Evolutionary conservation across 1,140 invertebrate species (phyloP), one percentile per base, ranked within the genome.

Genomic region (Lasaia peninsularis): DNA sequence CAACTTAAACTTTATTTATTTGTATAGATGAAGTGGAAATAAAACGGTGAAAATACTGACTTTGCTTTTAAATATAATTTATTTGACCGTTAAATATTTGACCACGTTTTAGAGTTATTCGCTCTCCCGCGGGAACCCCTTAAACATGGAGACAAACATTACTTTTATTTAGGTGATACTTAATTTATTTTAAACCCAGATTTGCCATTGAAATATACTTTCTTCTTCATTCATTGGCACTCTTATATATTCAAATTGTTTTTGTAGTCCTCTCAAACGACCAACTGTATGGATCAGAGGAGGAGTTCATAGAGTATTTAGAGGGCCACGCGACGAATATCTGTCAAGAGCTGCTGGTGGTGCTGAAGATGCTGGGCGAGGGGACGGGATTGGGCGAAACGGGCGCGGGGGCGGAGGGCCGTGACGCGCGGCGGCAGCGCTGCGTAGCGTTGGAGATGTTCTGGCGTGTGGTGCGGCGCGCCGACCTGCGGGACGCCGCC

Each of bases 181-280:
- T n/a, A n/a, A n/a, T n/a, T n/a, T n/a, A n/a, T n/a, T n/a, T n/a
- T n/a, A n/a, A n/a, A n/a, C n/a, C n/a, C n/a, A n/a, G n/a, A n/a
- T n/a, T n/a, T n/a, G n/a, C n/a, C n/a, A n/a, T n/a, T n/a, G n/a
- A n/a, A n/a, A n/a, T n/a, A n/a, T n/a, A n/a, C n/a, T n/a, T n/a
- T n/a, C n/a, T n/a, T n/a, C n/a, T n/a, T n/a, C n/a, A n/a, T n/a
- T n/a, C n/a, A n/a, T n/a, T n/a, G n/a, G 32, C 33, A 49, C 11
- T 40, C 33, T 53, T 44, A 31, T n/a, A 58, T 1, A 52, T 40
- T 32, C 5, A 40, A 35, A 9, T 24, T 48, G 16, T 51, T 35
- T 9, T 37, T 28, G 80, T 87, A 96, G 96, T 98, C 52, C 94
- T 98, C 78, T 97, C 97, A 1, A 99, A 99, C 84, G 97, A 99